Conservation (phyloP, 2,113 vertebrate species). For the Acanthisitta chloris region DNA sequence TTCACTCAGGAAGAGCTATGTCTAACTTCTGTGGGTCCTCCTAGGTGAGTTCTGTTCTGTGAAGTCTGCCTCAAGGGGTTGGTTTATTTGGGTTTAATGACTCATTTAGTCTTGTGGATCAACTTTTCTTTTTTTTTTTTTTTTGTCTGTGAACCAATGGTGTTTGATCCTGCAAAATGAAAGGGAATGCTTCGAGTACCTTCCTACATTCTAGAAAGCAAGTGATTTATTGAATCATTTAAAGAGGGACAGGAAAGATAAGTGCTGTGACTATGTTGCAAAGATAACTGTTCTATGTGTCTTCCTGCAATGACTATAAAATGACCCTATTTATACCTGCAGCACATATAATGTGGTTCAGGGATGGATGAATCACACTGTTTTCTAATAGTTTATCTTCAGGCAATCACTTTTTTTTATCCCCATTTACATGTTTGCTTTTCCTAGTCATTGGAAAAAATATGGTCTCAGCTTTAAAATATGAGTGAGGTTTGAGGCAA, state of each 20-base stretch:
- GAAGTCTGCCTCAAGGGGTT: background rate
- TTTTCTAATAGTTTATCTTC: background rate
- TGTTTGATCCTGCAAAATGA: slow-evolving; percentile 4
- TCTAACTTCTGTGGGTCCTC: background rate
- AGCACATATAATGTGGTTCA: background rate
- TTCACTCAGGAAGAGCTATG: background rate
- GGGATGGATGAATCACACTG: background rate
- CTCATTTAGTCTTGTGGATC: background rate
- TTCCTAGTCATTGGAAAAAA: background rate
- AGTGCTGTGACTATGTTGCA: background rate
- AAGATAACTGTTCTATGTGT: background rate
- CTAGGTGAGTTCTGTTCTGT: background rate
- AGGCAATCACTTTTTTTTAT: background rate
- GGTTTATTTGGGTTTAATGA: slow-evolving; percentile 10
- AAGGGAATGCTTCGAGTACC: background rate
- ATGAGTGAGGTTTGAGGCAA: background rate
- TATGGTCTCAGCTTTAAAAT: background rate
- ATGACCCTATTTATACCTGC: background rate
- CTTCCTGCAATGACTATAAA: background rate
- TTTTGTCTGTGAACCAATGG: background rate
- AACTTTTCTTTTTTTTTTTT: background rate
- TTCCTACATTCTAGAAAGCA: background rate
- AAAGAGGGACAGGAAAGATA: background rate
- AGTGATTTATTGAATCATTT: background rate
- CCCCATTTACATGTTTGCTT: background rate